Conservation (phyloP, 1,140 invertebrate genomes). For the Atta colombica region DNA sequence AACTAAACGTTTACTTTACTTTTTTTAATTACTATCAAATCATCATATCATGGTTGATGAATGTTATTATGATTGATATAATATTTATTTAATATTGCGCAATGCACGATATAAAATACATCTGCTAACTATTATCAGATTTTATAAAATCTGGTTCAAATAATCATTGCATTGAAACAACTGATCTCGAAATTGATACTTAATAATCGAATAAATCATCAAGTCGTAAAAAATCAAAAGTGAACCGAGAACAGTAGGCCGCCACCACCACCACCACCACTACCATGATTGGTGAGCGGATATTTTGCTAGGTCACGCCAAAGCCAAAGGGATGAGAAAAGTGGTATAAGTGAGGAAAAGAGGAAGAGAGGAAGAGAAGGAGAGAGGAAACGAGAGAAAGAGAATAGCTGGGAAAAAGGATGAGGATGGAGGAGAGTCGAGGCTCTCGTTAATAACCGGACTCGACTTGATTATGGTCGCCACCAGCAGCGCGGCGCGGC, state of each 20-base stretch:
- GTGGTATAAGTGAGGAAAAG: neutral
- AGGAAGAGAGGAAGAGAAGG: neutral
- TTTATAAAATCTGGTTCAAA: neutral
- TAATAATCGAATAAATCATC: conserved; percentile 1
- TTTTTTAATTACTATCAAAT: too few relatives aligned
- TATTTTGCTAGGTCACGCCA: conserved; percentile 48
- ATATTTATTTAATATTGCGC: too few relatives aligned
- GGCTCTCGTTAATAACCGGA: conserved; percentile 73
- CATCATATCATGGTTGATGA: too few relatives aligned
- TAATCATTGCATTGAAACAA: neutral
- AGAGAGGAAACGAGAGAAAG: neutral
- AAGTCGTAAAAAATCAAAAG: conserved; percentile 15
- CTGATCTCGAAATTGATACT: conserved; percentile 2
- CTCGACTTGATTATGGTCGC: conserved; percentile 75
- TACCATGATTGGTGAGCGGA: neutral
- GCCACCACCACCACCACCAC: neutral
- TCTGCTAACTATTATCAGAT: too few relatives aligned
- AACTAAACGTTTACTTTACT: too few relatives aligned
- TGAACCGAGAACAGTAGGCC: neutral
- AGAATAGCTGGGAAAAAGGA: conserved; percentile 42
- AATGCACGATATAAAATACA: too few relatives aligned
- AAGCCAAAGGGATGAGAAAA: neutral
- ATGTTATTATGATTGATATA: too few relatives aligned
- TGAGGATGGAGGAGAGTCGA: conserved; percentile 31
- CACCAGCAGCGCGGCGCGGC: conserved; percentile 35